Evolutionary conservation across 2,797 vertebrate genomes (phyloP).

Genomic region (Prionace glauca): DNA sequence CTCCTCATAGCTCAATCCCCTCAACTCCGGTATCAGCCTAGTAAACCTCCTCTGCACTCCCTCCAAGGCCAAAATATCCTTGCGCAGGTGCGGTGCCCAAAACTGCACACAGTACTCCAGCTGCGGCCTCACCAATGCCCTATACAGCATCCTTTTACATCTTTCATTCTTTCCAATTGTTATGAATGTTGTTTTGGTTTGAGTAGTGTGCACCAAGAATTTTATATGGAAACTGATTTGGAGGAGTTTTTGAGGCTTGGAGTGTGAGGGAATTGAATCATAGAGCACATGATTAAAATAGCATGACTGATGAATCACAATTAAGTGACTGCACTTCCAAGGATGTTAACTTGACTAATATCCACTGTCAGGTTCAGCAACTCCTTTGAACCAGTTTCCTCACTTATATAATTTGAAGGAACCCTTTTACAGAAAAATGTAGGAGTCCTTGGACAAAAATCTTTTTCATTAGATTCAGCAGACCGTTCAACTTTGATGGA

Average conservation of each 20-base stretch:
- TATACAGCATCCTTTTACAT: background rate
- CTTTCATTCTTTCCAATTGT: background rate
- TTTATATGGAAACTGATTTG: background rate
- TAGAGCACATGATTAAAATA: background rate
- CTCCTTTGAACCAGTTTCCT: background rate
- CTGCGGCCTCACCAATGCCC: no score
- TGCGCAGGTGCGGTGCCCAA: no score
- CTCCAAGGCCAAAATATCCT: no score
- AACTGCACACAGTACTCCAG: no score
- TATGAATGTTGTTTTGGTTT: background rate
- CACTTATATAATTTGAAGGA: background rate
- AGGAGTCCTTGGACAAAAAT: background rate
- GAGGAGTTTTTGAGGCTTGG: background rate
- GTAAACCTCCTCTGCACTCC: no score
- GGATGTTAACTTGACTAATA: background rate
- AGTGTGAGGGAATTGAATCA: background rate
- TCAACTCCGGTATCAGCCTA: no score
- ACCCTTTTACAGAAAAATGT: background rate
- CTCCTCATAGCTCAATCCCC: no score
- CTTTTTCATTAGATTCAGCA: background rate
- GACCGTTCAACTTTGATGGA: background rate
- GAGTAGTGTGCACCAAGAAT: background rate
- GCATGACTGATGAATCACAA: conserved; percentile 8
- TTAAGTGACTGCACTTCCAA: background rate
- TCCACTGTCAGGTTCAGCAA: background rate